Conservation (phyloP, 2,888 invertebrate genomes). For the Theretra japonica region DNA sequence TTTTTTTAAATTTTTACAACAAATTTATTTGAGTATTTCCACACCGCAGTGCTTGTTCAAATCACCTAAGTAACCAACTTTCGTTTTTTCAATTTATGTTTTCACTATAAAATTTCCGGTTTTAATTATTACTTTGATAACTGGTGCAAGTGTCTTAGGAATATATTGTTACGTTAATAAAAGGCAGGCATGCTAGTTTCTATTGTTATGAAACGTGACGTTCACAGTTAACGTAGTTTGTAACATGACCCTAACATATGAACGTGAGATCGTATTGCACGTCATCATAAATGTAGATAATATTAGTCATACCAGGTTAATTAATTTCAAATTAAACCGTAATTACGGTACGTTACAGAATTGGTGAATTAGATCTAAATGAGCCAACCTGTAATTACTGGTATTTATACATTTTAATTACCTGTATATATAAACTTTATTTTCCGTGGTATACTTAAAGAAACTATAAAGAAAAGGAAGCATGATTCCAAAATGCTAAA, state of each 20-base stretch:
- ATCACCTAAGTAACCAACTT: not conserved
- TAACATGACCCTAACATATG: conserved; percentile 18
- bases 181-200: not conserved
- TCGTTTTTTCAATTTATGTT: not conserved
- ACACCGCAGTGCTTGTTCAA: not conserved
- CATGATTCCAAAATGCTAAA: not conserved
- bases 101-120: not conserved
- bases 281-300: not conserved
- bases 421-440: not conserved
- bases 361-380: too few relatives aligned
- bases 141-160: not conserved
- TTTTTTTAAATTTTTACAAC: conserved; percentile 42
- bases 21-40: not conserved
- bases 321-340: not conserved
- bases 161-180: not conserved
- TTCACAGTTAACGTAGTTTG: conserved; percentile 21
- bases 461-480: not conserved
- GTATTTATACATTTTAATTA: not conserved
- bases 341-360: not conserved
- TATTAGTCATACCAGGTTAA: not conserved
- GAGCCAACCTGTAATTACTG: too few relatives aligned
- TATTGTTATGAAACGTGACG: conserved; percentile 7
- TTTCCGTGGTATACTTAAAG: not conserved
- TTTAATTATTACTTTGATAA: not conserved
- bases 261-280: conserved; percentile 13